Evolutionary conservation across 2,113 vertebrate species (phyloP).

Genomic region (Callocephalon fimbriatum): DNA sequence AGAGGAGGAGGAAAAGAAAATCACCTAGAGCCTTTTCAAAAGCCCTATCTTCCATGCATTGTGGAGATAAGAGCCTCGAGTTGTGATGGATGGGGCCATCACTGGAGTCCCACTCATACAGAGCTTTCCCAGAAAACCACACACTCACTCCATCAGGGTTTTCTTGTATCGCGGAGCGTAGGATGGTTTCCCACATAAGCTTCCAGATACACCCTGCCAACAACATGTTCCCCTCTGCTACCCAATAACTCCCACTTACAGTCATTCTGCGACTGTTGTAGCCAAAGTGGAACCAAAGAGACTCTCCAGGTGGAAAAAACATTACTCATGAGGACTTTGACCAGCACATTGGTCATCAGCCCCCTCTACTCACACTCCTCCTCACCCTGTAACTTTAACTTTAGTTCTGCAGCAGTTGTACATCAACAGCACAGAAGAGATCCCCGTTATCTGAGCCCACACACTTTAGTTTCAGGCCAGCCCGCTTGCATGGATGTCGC

Average conservation of each 20-base stretch:
- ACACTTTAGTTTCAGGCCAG: fast-evolving
- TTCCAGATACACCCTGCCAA: not conserved
- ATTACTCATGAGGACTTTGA: not conserved
- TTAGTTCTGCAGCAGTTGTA: not conserved
- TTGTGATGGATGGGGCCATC: not conserved
- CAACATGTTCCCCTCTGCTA: too few relatives aligned
- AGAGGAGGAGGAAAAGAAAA: not conserved
- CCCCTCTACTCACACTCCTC: not conserved
- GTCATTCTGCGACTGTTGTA: not conserved
- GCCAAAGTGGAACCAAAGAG: not conserved
- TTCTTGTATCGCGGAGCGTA: not conserved
- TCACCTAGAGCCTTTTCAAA: not conserved
- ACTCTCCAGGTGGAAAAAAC: not conserved
- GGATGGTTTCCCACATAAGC: not conserved
- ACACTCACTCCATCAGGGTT: not conserved
- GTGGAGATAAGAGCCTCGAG: not conserved
- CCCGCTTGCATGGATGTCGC: fast-evolving
- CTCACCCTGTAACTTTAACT: not conserved
- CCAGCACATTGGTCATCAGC: not conserved
- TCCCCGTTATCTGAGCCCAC: not conserved
- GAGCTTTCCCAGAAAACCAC: not conserved
- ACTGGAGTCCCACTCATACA: not conserved
- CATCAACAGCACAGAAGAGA: not conserved
- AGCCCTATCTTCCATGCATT: not conserved
- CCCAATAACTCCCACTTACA: fast-evolving